Evolutionary conservation across 2,888 invertebrate genomes (phyloP).

Genomic region (Dicycla oo): DNA sequence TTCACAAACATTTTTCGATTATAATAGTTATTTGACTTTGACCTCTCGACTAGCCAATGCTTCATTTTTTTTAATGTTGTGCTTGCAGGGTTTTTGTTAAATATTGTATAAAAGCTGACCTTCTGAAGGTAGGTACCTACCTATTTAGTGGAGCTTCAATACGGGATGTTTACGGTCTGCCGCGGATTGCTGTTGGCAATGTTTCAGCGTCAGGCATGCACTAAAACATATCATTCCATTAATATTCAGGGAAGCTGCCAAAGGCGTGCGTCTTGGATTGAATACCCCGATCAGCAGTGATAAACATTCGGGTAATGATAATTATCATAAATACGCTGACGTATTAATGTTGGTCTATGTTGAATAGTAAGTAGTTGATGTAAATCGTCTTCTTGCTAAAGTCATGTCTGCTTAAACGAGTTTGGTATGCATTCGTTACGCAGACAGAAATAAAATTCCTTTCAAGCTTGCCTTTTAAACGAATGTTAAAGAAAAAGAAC

Average conservation of each 20-base stretch:
- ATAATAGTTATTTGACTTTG: too few relatives aligned
- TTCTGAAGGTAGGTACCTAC: constrained; percentile 7
- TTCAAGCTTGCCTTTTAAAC: not conserved
- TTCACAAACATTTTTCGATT: too few relatives aligned
- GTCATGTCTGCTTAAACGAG: not conserved
- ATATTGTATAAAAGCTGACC: too few relatives aligned
- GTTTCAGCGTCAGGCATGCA: constrained; percentile 77
- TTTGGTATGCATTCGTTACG: not conserved
- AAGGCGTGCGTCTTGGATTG: constrained; percentile 67
- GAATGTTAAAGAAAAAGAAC: not conserved
- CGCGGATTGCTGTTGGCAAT: constrained; percentile 79
- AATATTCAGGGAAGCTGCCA: constrained; percentile 82
- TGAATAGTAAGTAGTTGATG: constrained; percentile 38
- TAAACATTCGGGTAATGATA: constrained; percentile 54
- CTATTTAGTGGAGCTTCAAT: constrained; percentile 32
- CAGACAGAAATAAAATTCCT: not conserved
- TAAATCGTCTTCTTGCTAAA: constrained; percentile 4
- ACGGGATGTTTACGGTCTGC: constrained; percentile 64
- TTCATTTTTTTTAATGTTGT: too few relatives aligned
- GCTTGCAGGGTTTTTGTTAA: too few relatives aligned
- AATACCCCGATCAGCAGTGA: constrained; percentile 66
- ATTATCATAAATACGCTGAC: constrained; percentile 58
- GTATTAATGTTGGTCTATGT: constrained; percentile 32
- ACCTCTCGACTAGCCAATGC: too few relatives aligned
- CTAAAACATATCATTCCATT: constrained; percentile 80